phyloP scores from a whole-genome alignment of 2,797 vertebrate genomes.

The Dendrocincla fuliginosa region DNA sequence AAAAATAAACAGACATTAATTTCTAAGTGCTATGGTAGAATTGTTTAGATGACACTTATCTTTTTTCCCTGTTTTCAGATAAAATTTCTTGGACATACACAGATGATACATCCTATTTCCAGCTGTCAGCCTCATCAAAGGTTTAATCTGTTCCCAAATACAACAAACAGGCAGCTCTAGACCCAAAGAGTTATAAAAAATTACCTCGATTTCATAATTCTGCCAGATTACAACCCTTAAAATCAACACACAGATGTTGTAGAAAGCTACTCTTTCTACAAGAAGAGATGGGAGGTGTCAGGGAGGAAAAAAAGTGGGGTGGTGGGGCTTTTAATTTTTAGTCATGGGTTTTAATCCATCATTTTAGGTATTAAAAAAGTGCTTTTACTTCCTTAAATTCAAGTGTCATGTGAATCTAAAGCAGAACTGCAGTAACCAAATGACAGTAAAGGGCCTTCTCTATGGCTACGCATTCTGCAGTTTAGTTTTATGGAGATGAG shows the following conservation, averaged over 20 bases:
- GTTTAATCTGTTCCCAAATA: not conserved
- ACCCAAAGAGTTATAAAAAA: not conserved
- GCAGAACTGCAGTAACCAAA: not conserved
- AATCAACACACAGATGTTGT: not conserved
- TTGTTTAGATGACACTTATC: not conserved
- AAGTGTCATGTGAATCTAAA: not conserved
- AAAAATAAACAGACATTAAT: not conserved
- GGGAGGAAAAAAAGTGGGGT: fast-evolving
- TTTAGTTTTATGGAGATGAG: not conserved
- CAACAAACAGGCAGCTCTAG: not conserved
- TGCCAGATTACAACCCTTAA: not conserved
- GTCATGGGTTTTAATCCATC: not conserved
- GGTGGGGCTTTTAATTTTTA: not conserved
- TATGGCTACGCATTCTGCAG: not conserved
- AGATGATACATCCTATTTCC: not conserved
- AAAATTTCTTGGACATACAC: not conserved
- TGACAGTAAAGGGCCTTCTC: not conserved
- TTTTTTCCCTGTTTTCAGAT: not conserved
- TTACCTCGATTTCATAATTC: not conserved
- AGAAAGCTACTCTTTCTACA: not conserved
- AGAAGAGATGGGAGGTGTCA: not conserved
- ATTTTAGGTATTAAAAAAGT: not conserved
- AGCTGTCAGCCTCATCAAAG: not conserved
- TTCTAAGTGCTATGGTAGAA: not conserved
- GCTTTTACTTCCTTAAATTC: not conserved